phyloP scores from a whole-genome alignment of 2,888 invertebrate species.

The Lampropteryx suffumata region DNA sequence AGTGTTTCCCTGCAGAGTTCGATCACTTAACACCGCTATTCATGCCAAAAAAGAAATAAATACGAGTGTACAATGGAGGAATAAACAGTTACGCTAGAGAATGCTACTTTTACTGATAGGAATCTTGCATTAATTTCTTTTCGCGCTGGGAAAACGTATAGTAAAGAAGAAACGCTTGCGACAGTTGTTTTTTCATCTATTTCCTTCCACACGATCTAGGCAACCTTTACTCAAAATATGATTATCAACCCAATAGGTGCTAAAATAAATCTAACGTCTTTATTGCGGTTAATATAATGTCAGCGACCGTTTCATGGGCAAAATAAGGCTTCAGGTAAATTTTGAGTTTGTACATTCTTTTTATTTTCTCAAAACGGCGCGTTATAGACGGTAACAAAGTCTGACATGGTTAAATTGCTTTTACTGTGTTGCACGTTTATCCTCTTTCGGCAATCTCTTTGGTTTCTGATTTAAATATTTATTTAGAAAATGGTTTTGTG shows the following conservation, averaged over 20 bases:
- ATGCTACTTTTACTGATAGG: conserved; percentile 20
- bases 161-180: not conserved
- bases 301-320: too few species aligned
- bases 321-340: not conserved
- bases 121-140: conserved; percentile 27
- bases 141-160: not conserved
- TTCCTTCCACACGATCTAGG: too few species aligned
- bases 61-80: conserved; percentile 20
- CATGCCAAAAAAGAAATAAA: conserved; percentile 33
- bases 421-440: conserved; percentile 16
- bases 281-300: too few species aligned
- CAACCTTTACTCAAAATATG: too few species aligned
- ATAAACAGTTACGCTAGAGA: conserved; percentile 23
- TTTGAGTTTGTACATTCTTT: conserved; percentile 1
- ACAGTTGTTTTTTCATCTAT: too few species aligned
- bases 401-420: conserved; percentile 16
- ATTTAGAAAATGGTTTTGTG: conserved; percentile 3
- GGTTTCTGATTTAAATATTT: conserved; percentile 11
- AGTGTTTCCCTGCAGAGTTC: conserved; percentile 34
- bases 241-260: too few species aligned
- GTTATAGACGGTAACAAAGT: conserved; percentile 7
- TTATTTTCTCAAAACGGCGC: conserved; percentile 3
- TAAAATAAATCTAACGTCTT: too few species aligned
- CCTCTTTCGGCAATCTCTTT: conserved; percentile 7
- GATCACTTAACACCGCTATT: conserved; percentile 37